phyloP scores from a whole-genome alignment of 2,797 vertebrate species.

The Brachymystax lenok region DNA sequence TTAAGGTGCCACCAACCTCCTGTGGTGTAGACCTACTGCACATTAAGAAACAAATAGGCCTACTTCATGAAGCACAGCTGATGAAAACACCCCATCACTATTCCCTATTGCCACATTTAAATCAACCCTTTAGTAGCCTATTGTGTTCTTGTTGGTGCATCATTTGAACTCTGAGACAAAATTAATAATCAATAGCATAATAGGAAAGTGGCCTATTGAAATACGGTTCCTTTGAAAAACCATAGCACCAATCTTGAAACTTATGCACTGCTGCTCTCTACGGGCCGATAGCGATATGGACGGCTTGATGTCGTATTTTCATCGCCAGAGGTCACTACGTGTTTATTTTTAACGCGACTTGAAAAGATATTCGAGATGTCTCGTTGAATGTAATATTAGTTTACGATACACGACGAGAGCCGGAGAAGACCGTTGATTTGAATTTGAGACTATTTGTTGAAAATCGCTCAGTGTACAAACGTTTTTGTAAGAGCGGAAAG shows the following conservation, averaged over 20 bases:
- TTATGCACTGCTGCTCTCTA: conserved; percentile 10
- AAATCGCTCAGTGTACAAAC: not conserved
- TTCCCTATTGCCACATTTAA: not conserved
- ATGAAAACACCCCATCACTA: not conserved
- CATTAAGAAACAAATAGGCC: not conserved
- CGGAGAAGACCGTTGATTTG: not conserved
- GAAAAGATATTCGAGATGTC: not conserved
- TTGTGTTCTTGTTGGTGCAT: not conserved
- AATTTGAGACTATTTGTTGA: not conserved
- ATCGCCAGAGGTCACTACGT: conserved; percentile 50
- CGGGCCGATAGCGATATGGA: not conserved
- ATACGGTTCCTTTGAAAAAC: not conserved
- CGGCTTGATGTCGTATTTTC: not conserved
- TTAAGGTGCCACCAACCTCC: no score
- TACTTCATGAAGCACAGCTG: not conserved
- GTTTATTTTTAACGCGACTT: not conserved
- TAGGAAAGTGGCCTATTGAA: not conserved
- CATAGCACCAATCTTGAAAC: not conserved
- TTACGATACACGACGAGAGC: not conserved
- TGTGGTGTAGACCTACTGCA: no score
- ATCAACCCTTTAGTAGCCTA: not conserved
- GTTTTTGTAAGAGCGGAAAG: not conserved
- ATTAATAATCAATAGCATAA: no score
- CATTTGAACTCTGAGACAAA: no score
- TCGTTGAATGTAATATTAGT: not conserved